These are phyloP conservation scores for Paguma larvata DNA, from an alignment of 2,797 vertebrate genomes.

Conservation along the genomic window DNA sequence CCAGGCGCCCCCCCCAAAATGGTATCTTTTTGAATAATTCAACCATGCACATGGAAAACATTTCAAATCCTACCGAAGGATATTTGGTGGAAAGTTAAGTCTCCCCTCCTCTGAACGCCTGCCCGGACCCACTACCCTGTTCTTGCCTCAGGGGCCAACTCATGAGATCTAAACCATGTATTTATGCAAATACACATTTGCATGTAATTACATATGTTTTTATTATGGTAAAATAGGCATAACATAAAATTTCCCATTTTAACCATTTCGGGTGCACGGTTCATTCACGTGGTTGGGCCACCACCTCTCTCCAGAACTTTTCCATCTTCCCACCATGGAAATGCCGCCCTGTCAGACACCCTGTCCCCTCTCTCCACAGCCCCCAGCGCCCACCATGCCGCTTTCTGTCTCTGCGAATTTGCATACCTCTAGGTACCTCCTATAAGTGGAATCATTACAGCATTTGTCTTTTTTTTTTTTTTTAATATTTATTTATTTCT, in stretches of 20 bases:
- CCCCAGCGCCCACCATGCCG: background rate
- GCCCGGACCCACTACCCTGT: fast-evolving
- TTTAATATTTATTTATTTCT: too few relatives aligned
- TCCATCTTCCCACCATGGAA: background rate
- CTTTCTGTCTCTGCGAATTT: background rate
- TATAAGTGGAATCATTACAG: background rate
- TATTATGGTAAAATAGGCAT: background rate
- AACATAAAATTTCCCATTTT: background rate
- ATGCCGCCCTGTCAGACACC: too few relatives aligned
- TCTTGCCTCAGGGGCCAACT: background rate
- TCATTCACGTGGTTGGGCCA: background rate
- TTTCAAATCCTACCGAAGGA: background rate
- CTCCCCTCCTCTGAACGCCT: too few relatives aligned
- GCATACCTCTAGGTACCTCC: background rate
- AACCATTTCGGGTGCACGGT: background rate
- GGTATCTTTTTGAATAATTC: background rate
- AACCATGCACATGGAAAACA: background rate
- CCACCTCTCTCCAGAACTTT: background rate
- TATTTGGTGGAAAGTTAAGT: background rate
- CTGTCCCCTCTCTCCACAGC: background rate
- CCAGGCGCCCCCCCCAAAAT: too few relatives aligned
- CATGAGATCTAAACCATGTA: background rate
- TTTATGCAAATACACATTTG: background rate
- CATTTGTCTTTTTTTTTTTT: background rate
- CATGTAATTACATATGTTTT: background rate